phyloP scores from a whole-genome alignment of 2,113 vertebrate genomes.

The Dipodomys spectabilis region DNA sequence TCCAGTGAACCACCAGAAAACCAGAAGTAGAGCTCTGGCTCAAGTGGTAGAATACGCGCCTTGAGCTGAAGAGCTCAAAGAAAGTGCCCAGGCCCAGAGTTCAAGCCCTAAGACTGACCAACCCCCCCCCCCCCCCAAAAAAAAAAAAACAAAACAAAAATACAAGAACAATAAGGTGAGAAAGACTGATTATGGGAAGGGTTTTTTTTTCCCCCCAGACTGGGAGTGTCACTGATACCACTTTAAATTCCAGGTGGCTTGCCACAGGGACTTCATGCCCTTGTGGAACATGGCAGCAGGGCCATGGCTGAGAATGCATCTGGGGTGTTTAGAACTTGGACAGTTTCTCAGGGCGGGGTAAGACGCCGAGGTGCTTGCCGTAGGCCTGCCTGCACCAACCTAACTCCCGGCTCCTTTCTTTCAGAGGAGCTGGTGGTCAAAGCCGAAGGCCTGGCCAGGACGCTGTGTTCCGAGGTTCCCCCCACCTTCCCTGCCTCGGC shows the following conservation, averaged over 20 bases:
- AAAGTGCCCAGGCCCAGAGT: too few relatives aligned
- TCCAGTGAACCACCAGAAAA: too few relatives aligned
- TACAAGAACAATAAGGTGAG: neutral
- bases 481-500: constrained; percentile 67
- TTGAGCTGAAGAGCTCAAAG: too few relatives aligned
- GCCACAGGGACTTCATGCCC: accelerated
- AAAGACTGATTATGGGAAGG: neutral
- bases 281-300: neutral
- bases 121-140: too few relatives aligned
- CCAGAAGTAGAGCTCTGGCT: too few relatives aligned
- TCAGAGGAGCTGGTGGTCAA: constrained; percentile 75
- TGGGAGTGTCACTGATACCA: neutral
- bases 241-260: neutral
- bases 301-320: too few relatives aligned
- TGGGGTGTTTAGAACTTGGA: neutral
- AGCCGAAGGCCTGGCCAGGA: constrained; percentile 47
- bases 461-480: constrained; percentile 68
- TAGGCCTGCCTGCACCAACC: too few relatives aligned
- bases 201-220: neutral
- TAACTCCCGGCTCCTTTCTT: constrained; percentile 56
- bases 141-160: too few relatives aligned
- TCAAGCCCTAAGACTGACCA: too few relatives aligned
- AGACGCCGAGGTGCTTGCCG: neutral
- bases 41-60: too few relatives aligned
- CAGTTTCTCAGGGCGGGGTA: neutral